A percentile compares a stretch with the other conserved stretches of the same genome.
Evolutionary conservation across 2,113 vertebrate genomes (phyloP).

Genomic region (Alligator mississippiensis): DNA sequence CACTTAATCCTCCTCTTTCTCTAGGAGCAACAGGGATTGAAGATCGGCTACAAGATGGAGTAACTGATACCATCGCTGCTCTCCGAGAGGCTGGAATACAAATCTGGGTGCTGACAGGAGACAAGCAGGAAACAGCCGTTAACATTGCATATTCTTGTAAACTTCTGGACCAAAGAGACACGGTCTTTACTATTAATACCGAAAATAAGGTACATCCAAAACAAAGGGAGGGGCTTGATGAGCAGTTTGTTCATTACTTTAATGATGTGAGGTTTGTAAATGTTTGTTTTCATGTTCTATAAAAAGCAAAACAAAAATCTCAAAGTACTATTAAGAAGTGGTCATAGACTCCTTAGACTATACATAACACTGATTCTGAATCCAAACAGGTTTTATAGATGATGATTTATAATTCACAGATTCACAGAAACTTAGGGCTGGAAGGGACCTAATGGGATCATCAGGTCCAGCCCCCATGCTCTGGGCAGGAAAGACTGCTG

Average conservation of each 20-base stretch:
- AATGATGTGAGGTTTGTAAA: neutral
- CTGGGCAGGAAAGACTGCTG: no score
- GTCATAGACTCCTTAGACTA: neutral
- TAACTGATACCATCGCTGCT: slow-evolving; percentile 89
- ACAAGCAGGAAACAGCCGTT: slow-evolving; percentile 95
- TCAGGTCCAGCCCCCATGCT: no score
- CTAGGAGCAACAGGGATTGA: slow-evolving; percentile 95
- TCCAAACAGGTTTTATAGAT: neutral
- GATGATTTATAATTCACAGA: neutral
- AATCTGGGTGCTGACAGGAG: slow-evolving; percentile 95
- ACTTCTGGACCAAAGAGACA: slow-evolving; percentile 87
- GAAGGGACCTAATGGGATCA: no score
- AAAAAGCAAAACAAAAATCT: neutral
- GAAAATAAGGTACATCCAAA: slow-evolving; percentile 84
- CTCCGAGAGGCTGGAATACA: slow-evolving; percentile 92
- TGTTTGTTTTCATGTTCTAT: neutral
- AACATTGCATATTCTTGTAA: slow-evolving; percentile 94
- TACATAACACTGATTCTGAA: neutral
- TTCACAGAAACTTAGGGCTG: no score
- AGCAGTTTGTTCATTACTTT: neutral
- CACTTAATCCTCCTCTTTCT: neutral
- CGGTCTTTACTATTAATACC: slow-evolving; percentile 91
- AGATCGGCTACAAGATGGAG: slow-evolving; percentile 93
- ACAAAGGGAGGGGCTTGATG: rapidly evolving
- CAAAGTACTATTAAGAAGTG: neutral